Evolutionary conservation across 1,140 invertebrate genomes (phyloP), one percentile per base, ranked within the genome.

Genomic region (Hyphantria cunea): DNA sequence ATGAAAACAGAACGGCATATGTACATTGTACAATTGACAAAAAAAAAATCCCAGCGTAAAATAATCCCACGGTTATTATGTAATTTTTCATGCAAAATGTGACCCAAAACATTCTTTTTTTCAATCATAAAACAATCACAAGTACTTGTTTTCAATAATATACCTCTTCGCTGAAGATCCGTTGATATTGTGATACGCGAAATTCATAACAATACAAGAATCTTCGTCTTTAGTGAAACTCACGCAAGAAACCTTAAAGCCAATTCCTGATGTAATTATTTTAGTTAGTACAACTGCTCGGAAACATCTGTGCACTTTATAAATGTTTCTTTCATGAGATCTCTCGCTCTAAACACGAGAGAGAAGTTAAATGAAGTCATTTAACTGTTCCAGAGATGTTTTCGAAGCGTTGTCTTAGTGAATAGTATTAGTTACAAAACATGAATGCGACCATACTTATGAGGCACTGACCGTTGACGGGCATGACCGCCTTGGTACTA

Each of bases 401-500:
- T 44, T n/a, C 41, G 41, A 44, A 9, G 7, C 2, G 41, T 44
- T 51, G 13, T 41, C 52, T 60, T 66, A 66, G 54, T 62, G 58
- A 47, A 56, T 70, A 68, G 48, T 64, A 70, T 88, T 90, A 90
- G 81, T 87, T 68, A 90, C 88, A 90, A 90, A 90, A 86, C 84
- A 90, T 86, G 67, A 90, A 88, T 73, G 78, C 72, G 82, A 76
- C 78, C 88, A 86, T 89, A 90, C 86, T 90, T 89, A 89, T 86
- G 73, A 90, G 76, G 86, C 88, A 90, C 88, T 90, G 88, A 90
- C 88, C 88, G 88, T 90, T 90, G 86, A 90, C 88, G 83, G 94
- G 94, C 74, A 95, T 94, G 65, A 94, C 94, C 72, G 95, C 95
- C 91, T 97, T 97, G 74, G 95, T 94, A 80, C 96, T 97, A 45